Base-by-base conservation (phyloP, 2,113 vertebrate genomes). In the Ictalurus punctatus region DNA sequence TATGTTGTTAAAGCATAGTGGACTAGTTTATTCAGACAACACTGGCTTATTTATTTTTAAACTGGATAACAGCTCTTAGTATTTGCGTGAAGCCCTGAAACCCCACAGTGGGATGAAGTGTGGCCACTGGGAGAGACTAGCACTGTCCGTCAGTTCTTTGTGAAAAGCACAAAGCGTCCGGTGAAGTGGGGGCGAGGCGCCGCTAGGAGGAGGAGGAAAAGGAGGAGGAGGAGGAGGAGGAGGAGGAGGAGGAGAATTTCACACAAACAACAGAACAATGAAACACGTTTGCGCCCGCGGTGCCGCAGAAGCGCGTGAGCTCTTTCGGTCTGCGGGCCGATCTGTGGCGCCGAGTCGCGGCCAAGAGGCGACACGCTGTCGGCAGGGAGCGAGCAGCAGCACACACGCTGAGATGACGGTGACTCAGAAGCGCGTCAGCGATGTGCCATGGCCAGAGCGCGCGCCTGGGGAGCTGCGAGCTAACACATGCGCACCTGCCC, bases 221-320 rank as follows among this genome's bases (percentile, higher is more conserved):
- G 83, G 19, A 80, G 82, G 73, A 85, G 37, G 84, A 30, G 52
- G 52, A 82, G 81, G 34, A 63, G 91, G 89, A 83, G 79, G 89
- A 59, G 88, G 74, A 74, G 83, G 19, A 80, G 83, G 73, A 85
- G 37, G 85, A 91, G 54, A 44, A 91, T 91, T 91, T 90, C 84
- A 92, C 91, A 91, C 88, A 91, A 91, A 92, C 90, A 92, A 84
- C 88, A 83, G 91, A 90, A 90, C 89, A 88, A 91, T 90, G 89
- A 86, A 73, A 90, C 87, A 88, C 89, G 61, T 88, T 63, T 84
- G 61, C 56, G 80, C 67, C 16, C 88, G 82, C 84, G 87, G 76
- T 90, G 79, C 88, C 71, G 83, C 88, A 88, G 83, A 71, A 83
- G 83, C 83, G 79, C 81, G 85, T 86, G 81, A 90, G 59, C 85